phyloP scores from a whole-genome alignment of 2,113 vertebrate genomes.

The Otocyon megalotis region DNA sequence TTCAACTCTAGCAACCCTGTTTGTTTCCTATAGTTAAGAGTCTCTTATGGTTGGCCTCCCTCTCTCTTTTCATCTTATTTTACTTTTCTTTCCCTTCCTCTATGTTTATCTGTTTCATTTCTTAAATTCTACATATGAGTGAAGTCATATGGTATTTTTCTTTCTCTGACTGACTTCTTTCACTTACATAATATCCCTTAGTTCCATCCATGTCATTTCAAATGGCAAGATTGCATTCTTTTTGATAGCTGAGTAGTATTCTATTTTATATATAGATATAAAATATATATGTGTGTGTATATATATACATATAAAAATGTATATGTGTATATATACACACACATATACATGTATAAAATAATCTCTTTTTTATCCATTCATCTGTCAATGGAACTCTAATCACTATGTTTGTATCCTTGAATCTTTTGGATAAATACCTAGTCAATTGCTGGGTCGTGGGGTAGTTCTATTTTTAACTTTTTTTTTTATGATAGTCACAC shows the following conservation, averaged over 20 bases:
- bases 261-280: no score
- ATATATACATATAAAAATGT: no score
- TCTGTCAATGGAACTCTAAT: background rate
- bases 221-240: no score
- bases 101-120: background rate
- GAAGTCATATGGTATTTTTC: background rate
- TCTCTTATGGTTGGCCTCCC: background rate
- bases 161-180: background rate
- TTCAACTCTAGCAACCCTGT: background rate
- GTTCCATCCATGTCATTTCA: background rate
- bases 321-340: no score
- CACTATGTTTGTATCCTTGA: background rate
- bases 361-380: no score
- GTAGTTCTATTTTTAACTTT: no score
- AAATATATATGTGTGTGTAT: no score
- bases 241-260: no score
- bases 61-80: background rate
- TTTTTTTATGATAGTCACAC: no score
- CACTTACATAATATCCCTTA: background rate
- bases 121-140: background rate
- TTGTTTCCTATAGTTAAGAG: background rate
- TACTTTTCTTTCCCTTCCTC: background rate
- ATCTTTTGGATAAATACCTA: no score
- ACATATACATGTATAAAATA: no score
- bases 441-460: no score